Conservation (phyloP, 1,140 invertebrate species). For the Ceratoteleas bidentatus region DNA sequence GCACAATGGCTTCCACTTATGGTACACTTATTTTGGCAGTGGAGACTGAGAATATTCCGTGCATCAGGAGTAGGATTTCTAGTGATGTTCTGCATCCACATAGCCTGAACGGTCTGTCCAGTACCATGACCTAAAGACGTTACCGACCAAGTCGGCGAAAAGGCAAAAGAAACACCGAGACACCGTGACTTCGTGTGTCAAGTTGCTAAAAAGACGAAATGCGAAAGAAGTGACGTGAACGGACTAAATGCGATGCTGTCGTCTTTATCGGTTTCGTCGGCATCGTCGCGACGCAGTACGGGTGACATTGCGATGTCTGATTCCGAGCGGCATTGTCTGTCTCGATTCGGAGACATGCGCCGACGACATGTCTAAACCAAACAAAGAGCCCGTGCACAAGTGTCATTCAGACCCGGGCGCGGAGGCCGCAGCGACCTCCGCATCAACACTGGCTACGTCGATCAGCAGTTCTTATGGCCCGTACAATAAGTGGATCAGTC, state of each 20-base stretch:
- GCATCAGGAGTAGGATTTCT: no score
- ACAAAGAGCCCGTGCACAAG: conserved; percentile 85
- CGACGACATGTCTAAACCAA: conserved; percentile 76
- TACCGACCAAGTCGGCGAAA: conserved; percentile 27
- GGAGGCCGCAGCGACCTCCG: conserved; percentile 29
- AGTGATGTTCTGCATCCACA: no score
- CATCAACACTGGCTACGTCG: conserved; percentile 17
- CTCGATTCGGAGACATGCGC: conserved; percentile 16
- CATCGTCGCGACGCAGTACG: conserved; percentile 15
- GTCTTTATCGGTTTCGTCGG: conserved; percentile 8
- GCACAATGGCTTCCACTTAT: no score
- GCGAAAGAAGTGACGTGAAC: conserved; percentile 27
- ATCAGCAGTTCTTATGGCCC: conserved; percentile 18
- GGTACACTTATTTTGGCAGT: no score
- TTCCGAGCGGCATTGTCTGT: conserved; percentile 14
- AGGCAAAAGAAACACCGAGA: conserved; percentile 27
- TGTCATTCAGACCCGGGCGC: conserved; percentile 81
- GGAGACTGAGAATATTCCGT: no score
- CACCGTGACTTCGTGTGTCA: conserved; percentile 17
- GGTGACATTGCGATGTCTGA: conserved; percentile 13
- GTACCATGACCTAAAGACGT: no score
- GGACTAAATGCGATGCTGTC: conserved; percentile 36
- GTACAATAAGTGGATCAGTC: conserved; percentile 40
- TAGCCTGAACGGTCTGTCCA: no score
- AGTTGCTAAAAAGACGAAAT: conserved; percentile 26